A percentile compares a stretch with the other conserved stretches of the same genome.
These are phyloP conservation scores for Bruchidius siliquastri DNA, from an alignment of 2,888 invertebrate species.

Conservation along the genomic window DNA sequence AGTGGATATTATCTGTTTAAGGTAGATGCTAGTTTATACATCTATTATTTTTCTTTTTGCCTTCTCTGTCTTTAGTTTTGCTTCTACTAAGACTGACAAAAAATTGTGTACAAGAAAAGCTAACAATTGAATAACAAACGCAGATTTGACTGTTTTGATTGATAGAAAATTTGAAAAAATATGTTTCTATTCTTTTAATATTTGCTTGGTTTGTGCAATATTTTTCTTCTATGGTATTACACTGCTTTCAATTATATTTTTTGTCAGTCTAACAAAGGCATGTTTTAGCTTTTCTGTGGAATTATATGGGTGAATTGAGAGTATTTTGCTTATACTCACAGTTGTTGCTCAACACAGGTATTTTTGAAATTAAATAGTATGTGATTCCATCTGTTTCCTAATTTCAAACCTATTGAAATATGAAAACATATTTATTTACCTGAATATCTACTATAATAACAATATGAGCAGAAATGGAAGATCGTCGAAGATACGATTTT, in stretches of 20 bases:
- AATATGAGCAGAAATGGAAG: no score
- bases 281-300: background rate
- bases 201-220: background rate
- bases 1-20: constrained; percentile 30
- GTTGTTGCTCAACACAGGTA: no score
- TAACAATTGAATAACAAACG: no score
- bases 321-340: no score
- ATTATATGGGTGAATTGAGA: background rate
- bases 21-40: constrained; percentile 20
- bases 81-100: background rate
- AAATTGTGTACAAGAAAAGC: background rate
- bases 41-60: constrained; percentile 3
- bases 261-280: background rate
- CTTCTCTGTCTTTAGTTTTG: background rate
- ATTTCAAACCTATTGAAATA: no score
- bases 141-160: no score
- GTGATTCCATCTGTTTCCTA: no score
- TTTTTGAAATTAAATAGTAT: no score
- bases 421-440: no score
- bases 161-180: no score
- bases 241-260: constrained; percentile 1
- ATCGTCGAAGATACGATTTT: no score
- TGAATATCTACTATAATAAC: no score
- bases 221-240: background rate
- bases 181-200: background rate